phyloP scores from a whole-genome alignment of 2,888 invertebrate genomes.

The Phaonia tiefii region DNA sequence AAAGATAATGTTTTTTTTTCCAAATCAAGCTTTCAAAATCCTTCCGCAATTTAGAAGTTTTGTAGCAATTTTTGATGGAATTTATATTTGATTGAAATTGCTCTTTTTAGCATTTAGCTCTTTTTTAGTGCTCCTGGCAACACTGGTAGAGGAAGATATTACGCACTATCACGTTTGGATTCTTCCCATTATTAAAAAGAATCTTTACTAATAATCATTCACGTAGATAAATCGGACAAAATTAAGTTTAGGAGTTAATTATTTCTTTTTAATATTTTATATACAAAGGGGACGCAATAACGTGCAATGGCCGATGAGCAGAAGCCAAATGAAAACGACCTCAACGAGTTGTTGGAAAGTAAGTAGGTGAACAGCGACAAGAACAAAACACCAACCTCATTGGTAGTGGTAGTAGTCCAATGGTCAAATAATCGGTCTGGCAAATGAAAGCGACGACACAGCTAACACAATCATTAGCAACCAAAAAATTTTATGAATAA shows the following conservation, averaged over 20 bases:
- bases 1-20: too few species aligned
- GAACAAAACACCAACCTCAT: background rate
- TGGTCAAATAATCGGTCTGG: conserved; percentile 2
- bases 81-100: too few species aligned
- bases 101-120: too few species aligned
- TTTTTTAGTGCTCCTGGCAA: conserved; percentile 43
- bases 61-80: too few species aligned
- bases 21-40: too few species aligned
- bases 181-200: conserved; percentile 30
- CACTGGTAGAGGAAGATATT: conserved; percentile 36
- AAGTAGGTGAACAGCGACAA: conserved; percentile 73
- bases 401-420: conserved; percentile 12
- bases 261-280: conserved; percentile 2
- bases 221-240: background rate
- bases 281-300: conserved; percentile 51
- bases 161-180: conserved; percentile 41
- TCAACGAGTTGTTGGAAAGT: conserved; percentile 90
- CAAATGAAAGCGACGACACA: background rate
- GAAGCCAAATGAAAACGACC: conserved; percentile 83
- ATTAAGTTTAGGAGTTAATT: background rate
- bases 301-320: conserved; percentile 74
- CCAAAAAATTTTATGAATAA: conserved; percentile 41
- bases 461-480: conserved; percentile 5
- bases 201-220: conserved; percentile 22
- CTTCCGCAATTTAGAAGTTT: too few species aligned